Conservation (phyloP, 2,888 invertebrate genomes). For the Drosophila diplacantha region DNA sequence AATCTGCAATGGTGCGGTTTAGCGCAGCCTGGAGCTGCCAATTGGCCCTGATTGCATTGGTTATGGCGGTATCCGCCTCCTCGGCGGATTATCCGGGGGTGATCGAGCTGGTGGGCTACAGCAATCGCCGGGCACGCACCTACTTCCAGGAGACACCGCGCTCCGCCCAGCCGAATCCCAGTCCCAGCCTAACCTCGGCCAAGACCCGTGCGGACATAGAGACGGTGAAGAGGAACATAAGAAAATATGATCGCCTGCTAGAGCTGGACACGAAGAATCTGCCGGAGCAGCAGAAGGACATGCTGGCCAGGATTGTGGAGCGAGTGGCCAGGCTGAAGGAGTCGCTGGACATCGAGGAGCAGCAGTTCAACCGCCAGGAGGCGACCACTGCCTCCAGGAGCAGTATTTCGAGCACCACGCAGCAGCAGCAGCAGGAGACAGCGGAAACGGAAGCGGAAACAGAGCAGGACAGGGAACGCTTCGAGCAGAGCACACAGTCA, state of each 20-base stretch:
- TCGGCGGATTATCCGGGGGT: slow-evolving; percentile 75
- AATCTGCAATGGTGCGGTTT: slow-evolving; percentile 50
- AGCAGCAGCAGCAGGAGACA: slow-evolving; percentile 24
- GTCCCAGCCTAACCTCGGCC: slow-evolving; percentile 59
- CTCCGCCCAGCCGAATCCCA: slow-evolving; percentile 26
- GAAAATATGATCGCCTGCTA: slow-evolving; percentile 76
- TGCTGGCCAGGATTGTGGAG: slow-evolving; percentile 77
- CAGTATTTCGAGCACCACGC: slow-evolving; percentile 26
- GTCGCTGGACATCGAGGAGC: slow-evolving; percentile 73
- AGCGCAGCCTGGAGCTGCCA: slow-evolving; percentile 54
- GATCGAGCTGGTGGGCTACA: slow-evolving; percentile 76
- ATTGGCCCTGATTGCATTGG: slow-evolving; percentile 31
- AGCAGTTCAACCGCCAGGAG: slow-evolving; percentile 57
- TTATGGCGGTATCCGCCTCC: slow-evolving; percentile 26
- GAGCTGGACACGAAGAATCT: slow-evolving; percentile 76
- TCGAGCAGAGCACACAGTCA: slow-evolving; percentile 43
- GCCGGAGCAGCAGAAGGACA: slow-evolving; percentile 77
- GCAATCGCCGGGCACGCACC: slow-evolving; percentile 74
- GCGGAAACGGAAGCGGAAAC: slow-evolving; percentile 59
- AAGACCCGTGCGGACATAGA: slow-evolving; percentile 77
- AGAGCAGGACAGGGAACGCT: slow-evolving; percentile 43
- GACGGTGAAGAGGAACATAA: slow-evolving; percentile 76
- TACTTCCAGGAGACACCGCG: slow-evolving; percentile 64
- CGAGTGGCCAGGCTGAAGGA: slow-evolving; percentile 77
- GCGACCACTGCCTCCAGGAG: slow-evolving; percentile 46